Conservation (phyloP, 2,797 vertebrate genomes). For the Eurystomus glaucurus region DNA sequence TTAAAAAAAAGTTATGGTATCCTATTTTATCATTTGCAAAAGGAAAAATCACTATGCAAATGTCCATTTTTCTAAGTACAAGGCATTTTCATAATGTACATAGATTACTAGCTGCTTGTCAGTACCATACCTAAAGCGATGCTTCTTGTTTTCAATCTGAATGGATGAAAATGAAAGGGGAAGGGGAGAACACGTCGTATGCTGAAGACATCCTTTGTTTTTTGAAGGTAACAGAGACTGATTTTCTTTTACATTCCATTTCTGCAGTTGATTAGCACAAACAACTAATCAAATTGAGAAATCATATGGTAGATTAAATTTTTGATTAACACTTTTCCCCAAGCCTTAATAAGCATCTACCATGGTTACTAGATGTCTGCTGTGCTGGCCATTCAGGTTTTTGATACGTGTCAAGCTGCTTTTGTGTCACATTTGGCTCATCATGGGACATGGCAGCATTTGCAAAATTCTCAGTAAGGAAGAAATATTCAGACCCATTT, state of each 20-base stretch:
- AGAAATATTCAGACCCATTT: not conserved
- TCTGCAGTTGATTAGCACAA: constrained; percentile 43
- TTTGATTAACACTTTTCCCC: constrained; percentile 41
- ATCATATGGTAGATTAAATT: constrained; percentile 61
- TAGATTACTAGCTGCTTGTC: not conserved
- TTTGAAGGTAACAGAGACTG: not conserved
- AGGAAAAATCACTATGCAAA: not conserved
- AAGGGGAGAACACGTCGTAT: not conserved
- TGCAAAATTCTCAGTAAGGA: not conserved
- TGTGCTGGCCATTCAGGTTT: not conserved
- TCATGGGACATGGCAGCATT: not conserved
- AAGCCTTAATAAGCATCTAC: not conserved
- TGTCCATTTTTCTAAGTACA: not conserved
- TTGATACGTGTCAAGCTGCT: not conserved
- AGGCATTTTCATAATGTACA: not conserved
- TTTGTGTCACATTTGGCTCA: not conserved
- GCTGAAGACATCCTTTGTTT: not conserved
- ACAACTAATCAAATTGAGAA: constrained; percentile 63
- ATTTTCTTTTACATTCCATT: constrained; percentile 13
- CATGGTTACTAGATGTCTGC: not conserved
- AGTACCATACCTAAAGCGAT: not conserved
- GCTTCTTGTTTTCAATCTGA: not conserved
- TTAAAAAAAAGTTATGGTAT: not conserved
- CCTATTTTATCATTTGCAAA: not conserved
- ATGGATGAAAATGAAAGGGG: not conserved